A percentile compares a stretch with the other conserved stretches of the same genome.
phyloP scores from a whole-genome alignment of 2,797 vertebrate species.

The Molossus molossus region DNA sequence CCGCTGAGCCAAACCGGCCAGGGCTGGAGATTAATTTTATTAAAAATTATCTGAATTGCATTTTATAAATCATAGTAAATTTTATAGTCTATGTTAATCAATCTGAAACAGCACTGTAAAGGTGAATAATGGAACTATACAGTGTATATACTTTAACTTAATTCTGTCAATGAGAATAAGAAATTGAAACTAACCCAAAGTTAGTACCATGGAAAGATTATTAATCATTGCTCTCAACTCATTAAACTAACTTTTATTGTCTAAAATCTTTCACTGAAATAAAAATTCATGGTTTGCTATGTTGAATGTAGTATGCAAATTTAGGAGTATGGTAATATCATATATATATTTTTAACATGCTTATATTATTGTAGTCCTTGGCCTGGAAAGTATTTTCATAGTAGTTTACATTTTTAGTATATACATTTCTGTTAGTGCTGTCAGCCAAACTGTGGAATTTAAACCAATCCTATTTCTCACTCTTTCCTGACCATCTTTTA shows the following conservation, averaged over 20 bases:
- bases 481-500: neutral
- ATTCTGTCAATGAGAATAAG: constrained; percentile 75
- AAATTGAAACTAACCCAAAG: constrained; percentile 74
- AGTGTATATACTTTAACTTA: constrained; percentile 70
- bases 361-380: neutral
- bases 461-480: neutral
- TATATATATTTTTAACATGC: constrained; percentile 2
- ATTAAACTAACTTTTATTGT: constrained; percentile 61
- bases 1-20: too few species aligned
- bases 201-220: constrained; percentile 69
- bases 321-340: neutral
- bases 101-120: constrained; percentile 75
- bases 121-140: constrained; percentile 73
- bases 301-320: constrained; percentile 35
- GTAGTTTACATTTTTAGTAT: constrained; percentile 36
- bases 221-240: constrained; percentile 47
- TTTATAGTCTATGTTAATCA: constrained; percentile 73
- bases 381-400: neutral
- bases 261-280: constrained; percentile 54
- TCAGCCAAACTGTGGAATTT: constrained; percentile 35
- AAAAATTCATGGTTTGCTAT: constrained; percentile 25
- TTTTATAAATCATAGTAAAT: constrained; percentile 60
- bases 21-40: constrained; percentile 60
- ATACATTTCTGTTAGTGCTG: neutral
- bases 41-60: constrained; percentile 68